phyloP scores from a whole-genome alignment of 2,888 invertebrate genomes.

The Timema podura region DNA sequence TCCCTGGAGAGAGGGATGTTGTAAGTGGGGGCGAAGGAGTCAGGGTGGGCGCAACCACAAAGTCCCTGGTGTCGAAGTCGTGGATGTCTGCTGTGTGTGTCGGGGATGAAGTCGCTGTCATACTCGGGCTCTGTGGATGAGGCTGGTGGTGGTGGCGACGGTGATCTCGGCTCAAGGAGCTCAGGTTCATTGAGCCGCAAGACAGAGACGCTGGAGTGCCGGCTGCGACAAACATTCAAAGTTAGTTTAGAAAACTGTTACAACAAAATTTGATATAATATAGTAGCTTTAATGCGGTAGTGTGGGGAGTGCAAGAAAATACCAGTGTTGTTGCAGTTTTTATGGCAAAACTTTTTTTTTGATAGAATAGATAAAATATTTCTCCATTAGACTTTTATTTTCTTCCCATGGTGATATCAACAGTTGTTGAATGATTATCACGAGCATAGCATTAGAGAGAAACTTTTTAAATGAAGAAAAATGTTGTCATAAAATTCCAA shows the following conservation, averaged over 20 bases:
- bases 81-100: conserved; percentile 38
- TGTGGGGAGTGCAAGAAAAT: too few species aligned
- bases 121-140: conserved; percentile 21
- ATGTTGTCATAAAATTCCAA: too few species aligned
- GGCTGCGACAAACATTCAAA: conserved; percentile 21
- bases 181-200: conserved; percentile 58
- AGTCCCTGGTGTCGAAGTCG: conserved; percentile 31
- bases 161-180: conserved; percentile 82
- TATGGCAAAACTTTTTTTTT: too few species aligned
- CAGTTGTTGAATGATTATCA: too few species aligned
- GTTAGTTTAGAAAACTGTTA: not conserved
- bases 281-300: too few species aligned
- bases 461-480: too few species aligned
- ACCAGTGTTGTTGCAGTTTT: too few species aligned
- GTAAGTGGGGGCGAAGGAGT: conserved; percentile 36
- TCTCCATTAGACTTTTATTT: too few species aligned
- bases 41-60: conserved; percentile 26
- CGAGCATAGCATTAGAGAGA: too few species aligned
- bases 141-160: conserved; percentile 36
- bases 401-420: too few species aligned
- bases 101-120: conserved; percentile 34
- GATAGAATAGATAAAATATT: too few species aligned
- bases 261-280: too few species aligned
- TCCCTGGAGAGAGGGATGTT: conserved; percentile 37
- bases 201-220: conserved; percentile 42